Evolutionary conservation across 2,888 invertebrate genomes (phyloP), one percentile per base, ranked within the genome.

Genomic region (Esperia sulphurella): DNA sequence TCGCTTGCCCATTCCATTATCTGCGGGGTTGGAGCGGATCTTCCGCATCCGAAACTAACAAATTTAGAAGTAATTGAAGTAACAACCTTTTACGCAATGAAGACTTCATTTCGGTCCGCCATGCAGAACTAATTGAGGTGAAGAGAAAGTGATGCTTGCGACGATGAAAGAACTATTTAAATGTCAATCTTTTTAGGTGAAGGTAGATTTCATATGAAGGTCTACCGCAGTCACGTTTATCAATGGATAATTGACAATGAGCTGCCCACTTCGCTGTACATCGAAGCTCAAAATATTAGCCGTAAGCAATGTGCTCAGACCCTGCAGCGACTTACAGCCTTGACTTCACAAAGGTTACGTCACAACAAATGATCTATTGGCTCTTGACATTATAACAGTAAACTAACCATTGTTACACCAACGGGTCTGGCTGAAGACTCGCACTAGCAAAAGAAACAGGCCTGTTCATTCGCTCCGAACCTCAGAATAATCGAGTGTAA

Each of bases 111-210:
- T 39, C 14, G 43, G 13, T 46, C 39, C 33, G 42, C 30, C 21
- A 30, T 31, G 49, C 31, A 42, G 42, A 46, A 49, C 49, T 21
- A 46, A 46, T 49, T 49, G 29, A 42, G 3, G 33, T 33, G 9
- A 35, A 35, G 9, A 9, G 40, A 40, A 40, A 40, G 14, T 38
- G 14, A 40, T 40, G 40, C 4, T 8, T 6, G 14, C 14, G 14
- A 40, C 13, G 14, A 40, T 8, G n/a, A 35, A 35, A 10, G 5
- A 35, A n/a, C 35, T 3, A n/a, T n/a, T 21, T 21, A 21, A 21
- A 21, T 35, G 35, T n/a, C 35, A 35, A 10, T 5, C 35, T 35
- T 35, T 35, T 1, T 35, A 35, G 10, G 35, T 35, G 35, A 35
- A 35, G 31, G 31, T 31, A 31, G 31, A 21, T 35, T 6, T 35